Base-by-base conservation (phyloP, 2,888 invertebrate genomes). In the Mythimna lalbum region DNA sequence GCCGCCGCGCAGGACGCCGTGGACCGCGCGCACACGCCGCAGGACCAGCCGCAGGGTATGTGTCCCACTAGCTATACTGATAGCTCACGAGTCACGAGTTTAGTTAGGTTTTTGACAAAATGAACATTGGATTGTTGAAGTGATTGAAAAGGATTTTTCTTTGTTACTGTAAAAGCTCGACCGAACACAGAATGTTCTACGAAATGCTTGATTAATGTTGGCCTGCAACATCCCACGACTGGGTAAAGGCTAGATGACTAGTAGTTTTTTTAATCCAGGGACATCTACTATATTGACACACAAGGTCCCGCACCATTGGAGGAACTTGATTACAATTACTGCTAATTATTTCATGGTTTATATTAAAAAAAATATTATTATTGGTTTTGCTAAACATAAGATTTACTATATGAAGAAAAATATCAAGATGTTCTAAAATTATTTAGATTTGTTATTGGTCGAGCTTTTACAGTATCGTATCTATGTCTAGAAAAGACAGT, bases 41-140 rank as follows among this genome's bases (percentile, higher is more conserved):
- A 91, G 43, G 93, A 94, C 49, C 93, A 91, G 76, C 90, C 92
- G 43, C 93, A 91, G 85, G 96, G 96, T 95, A 87, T 6, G 67
- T 60, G 12, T 0, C 52, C 1, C 0, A 0, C 0, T 6, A 27
- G 23, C 27, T 70, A 61, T 62, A 47, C 57, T 1, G 39, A 66
- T 17, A 57, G 50, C 2, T 65, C 43, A 76, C 14, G 1, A 2
- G 0, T 50, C 0, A 14, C 0, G 0, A 6, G 6, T 19, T 59
- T 49, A 17, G 31, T 52, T 52, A 49, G 17, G 31, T 36, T 1
- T 17, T 56, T 27, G 4, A 33, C n/a, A 1, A 17, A 19, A 31
- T 47, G 21, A 66, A 31, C 2, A 47, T 47, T 47, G 59, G 10
- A 7, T 52, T 53, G 0, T 23, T 10, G 3, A 70, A 56, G 27